Evolutionary conservation across 1,140 invertebrate species (phyloP).

Genomic region (Drosophila sproati): DNA sequence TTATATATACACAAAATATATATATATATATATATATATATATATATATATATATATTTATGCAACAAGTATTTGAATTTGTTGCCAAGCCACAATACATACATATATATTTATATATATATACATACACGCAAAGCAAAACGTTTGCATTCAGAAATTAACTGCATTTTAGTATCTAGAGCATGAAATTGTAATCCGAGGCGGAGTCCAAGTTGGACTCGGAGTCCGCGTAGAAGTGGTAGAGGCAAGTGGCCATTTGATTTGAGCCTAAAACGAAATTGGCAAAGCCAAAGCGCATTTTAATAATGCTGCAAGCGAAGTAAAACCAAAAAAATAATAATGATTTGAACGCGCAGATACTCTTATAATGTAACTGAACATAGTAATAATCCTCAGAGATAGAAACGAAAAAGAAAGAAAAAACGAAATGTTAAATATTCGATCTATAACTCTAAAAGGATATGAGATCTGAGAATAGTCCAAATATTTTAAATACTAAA

Average conservation of each 20-base stretch:
- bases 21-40: neutral
- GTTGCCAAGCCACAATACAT: conserved; percentile 37
- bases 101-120: neutral
- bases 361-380: neutral
- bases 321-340: neutral
- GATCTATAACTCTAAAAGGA: too few species aligned
- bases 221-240: too few species aligned
- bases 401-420: too few species aligned
- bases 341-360: conserved; percentile 11
- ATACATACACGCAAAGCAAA: conserved; percentile 14
- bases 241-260: conserved; percentile 52
- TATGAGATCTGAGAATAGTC: too few species aligned
- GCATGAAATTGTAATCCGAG: conserved; percentile 60
- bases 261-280: conserved; percentile 57
- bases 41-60: conserved; percentile 13
- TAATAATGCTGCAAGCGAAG: conserved; percentile 39
- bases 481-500: too few species aligned
- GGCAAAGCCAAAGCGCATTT: conserved; percentile 43
- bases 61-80: conserved; percentile 35
- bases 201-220: too few species aligned
- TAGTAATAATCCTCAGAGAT: too few species aligned
- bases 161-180: conserved; percentile 76
- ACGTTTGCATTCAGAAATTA: conserved; percentile 47
- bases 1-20: neutral
- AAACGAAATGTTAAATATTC: too few species aligned